Base-by-base conservation (phyloP, 2,888 invertebrate genomes). In the Deilephila porcellus region DNA sequence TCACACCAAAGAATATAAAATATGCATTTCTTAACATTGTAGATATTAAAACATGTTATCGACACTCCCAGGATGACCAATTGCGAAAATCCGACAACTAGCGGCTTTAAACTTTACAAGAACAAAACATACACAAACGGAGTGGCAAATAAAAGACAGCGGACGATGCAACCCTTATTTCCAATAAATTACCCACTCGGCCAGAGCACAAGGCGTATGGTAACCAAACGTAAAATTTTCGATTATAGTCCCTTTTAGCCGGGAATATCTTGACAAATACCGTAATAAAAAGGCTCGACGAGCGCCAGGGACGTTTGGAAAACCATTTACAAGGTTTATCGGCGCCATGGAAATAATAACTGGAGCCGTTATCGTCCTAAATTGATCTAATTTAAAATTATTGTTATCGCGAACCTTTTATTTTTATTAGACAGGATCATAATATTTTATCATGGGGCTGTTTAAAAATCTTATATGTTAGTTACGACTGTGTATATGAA, bases 291-390 rank as follows among this genome's bases (percentile, higher is more conserved):
- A 90, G 90, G 89, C 91, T 90, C 90, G 87, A 87, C 88, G 90
- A 89, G 88, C 91, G 82, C 87, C 89, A 88, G 88, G 91, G 90
- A 88, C 92, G 91, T 93, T 93, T 91, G 93, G 91, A 93, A 93
- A 93, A 91, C 93, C 92, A 93, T 94, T 93, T 91, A 91, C 92
- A 92, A 93, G 92, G 88, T 93, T 94, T 94, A 93, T 93, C 91
- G 93, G 86, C 89, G 92, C 93, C 87, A 93, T 93, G 93, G 93
- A 93, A 94, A 93, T 93, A 93, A 93, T 94, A 93, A 93, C 93
- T 90, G 91, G 85, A 86, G 91, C 92, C 92, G 91, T 93, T 93
- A 93, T 93, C 92, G 89, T 90, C 89, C 93, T 90, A 92, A 93
- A 93, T 93, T 92, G 93, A 92, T 93, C 92, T 93, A 93, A 93